phyloP scores from a whole-genome alignment of 1,140 invertebrate species.

The Drosophila subpulchrella region DNA sequence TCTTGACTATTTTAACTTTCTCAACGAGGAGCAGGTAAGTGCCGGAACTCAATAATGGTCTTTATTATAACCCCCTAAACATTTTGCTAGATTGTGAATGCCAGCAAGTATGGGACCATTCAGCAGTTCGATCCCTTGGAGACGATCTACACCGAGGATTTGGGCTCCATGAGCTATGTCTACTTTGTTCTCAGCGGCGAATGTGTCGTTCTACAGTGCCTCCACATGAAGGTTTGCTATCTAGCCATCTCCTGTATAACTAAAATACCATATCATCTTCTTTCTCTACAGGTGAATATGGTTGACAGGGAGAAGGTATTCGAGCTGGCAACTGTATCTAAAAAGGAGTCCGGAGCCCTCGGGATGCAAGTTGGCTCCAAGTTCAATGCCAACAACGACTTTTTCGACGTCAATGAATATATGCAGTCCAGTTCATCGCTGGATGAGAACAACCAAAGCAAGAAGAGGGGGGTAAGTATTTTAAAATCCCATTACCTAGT shows the following conservation, averaged over 20 bases:
- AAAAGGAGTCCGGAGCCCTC: background rate
- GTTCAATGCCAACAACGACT: background rate
- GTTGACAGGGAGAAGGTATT: slow-evolving; percentile 17
- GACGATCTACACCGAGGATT: slow-evolving; percentile 71
- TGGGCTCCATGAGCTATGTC: slow-evolving; percentile 59
- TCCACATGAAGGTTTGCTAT: slow-evolving; percentile 62
- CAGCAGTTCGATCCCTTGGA: slow-evolving; percentile 68
- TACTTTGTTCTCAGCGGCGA: slow-evolving; percentile 81
- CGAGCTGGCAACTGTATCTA: slow-evolving; percentile 7
- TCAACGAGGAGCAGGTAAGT: slow-evolving; percentile 63
- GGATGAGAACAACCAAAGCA: slow-evolving; percentile 17
- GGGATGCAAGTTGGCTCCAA: background rate
- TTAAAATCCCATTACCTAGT: too few species aligned
- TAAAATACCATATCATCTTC: background rate
- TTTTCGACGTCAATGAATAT: slow-evolving; percentile 16
- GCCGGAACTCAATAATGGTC: too few species aligned
- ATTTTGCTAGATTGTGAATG: slow-evolving; percentile 48
- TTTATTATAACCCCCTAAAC: too few species aligned
- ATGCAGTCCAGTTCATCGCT: slow-evolving; percentile 19
- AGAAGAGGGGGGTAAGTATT: slow-evolving; percentile 19
- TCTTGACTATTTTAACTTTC: slow-evolving; percentile 66
- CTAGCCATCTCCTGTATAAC: accelerated
- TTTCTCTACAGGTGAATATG: slow-evolving; percentile 6
- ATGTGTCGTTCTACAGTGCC: slow-evolving; percentile 76
- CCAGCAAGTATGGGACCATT: slow-evolving; percentile 57